phyloP scores from a whole-genome alignment of 37 sponge, comb jelly and placozoan species.

The Ephydatia muelleri region DNA sequence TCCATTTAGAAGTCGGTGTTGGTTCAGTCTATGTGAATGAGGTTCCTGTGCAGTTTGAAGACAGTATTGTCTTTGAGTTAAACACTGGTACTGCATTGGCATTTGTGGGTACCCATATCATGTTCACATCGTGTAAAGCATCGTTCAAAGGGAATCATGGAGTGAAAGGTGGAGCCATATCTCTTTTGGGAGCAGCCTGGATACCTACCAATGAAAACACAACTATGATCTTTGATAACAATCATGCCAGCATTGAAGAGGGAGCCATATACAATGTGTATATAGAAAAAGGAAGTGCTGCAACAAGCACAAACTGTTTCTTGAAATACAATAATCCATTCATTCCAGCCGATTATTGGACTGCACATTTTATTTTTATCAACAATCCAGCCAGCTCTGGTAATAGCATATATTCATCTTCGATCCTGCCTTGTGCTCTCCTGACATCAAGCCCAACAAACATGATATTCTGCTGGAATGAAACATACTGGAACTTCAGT shows the following conservation, averaged over 20 bases:
- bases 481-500: not conserved
- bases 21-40: constrained; percentile 51
- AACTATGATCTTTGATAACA: constrained; percentile 34
- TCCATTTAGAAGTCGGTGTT: not conserved
- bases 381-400: constrained; percentile 23
- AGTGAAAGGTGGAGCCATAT: constrained; percentile 52
- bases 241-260: constrained; percentile 25
- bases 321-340: constrained; percentile 29
- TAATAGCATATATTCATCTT: constrained; percentile 51
- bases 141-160: constrained; percentile 25
- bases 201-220: not conserved
- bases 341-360: constrained; percentile 16
- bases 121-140: not conserved
- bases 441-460: not conserved
- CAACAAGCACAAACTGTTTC: constrained; percentile 42
- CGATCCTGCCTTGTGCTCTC: constrained; percentile 38
- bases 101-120: constrained; percentile 21
- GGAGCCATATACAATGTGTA: constrained; percentile 56
- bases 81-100: constrained; percentile 58
- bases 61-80: constrained; percentile 5
- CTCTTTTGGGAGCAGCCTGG: constrained; percentile 29
- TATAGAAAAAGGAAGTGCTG: constrained; percentile 14
- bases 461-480: constrained; percentile 26
- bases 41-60: constrained; percentile 27
- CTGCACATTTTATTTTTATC: constrained; percentile 28